These are phyloP conservation scores for Candoia aspera DNA, from an alignment of 2,113 vertebrate species.

Conservation along the genomic window DNA sequence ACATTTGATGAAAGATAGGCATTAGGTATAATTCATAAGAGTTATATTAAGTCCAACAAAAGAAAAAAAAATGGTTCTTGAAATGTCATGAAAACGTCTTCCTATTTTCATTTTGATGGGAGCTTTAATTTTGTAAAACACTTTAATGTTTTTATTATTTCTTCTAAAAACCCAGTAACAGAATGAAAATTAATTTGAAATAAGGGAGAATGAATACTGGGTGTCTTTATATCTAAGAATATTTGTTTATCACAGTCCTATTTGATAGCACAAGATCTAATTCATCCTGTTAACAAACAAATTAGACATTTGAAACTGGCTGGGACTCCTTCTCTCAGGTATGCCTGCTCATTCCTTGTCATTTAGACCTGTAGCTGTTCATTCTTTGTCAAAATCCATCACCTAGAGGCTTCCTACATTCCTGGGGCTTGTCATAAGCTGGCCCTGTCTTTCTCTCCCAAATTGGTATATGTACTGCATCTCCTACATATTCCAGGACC, in stretches of 20 bases:
- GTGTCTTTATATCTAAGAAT: not conserved
- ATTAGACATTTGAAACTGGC: not conserved
- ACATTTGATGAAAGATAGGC: constrained; percentile 14
- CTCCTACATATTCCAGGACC: not conserved
- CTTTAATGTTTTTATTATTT: not conserved
- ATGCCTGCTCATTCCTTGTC: not conserved
- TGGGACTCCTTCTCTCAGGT: not conserved
- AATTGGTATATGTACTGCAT: too few species aligned
- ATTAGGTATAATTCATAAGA: constrained; percentile 27
- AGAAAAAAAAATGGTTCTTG: not conserved
- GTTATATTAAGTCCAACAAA: not conserved
- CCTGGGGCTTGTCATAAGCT: not conserved
- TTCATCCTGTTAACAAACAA: not conserved
- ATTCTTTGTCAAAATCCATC: not conserved
- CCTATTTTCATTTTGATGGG: not conserved
- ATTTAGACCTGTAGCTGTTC: not conserved
- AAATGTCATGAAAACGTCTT: not conserved
- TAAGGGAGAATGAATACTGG: not conserved
- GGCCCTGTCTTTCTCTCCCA: not conserved
- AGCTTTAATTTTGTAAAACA: not conserved
- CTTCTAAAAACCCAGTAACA: not conserved
- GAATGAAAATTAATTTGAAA: not conserved
- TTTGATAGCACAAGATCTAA: not conserved
- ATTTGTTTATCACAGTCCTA: not conserved
- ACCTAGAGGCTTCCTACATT: not conserved